Percentiles rank a stretch among this genome's conserved stretches.
These are phyloP conservation scores for Pterobdella sp. DNA, from an alignment of 2,888 invertebrate genomes.

Conservation along the genomic window DNA sequence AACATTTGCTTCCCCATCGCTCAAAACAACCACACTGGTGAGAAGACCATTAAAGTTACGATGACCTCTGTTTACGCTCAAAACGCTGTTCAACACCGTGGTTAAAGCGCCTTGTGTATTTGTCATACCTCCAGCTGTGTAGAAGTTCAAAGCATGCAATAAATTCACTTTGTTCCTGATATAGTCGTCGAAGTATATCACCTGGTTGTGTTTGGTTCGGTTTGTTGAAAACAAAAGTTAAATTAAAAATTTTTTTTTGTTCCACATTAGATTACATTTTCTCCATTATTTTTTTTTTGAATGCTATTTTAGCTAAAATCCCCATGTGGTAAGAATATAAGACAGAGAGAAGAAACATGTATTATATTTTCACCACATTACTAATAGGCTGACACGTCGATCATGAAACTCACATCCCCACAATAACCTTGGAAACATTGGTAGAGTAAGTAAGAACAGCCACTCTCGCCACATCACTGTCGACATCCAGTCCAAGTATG, in stretches of 20 bases:
- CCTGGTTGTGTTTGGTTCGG: not conserved
- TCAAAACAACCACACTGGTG: conserved; percentile 43
- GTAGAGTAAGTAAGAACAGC: conserved; percentile 49
- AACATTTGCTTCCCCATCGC: conserved; percentile 45
- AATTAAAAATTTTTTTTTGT: not conserved
- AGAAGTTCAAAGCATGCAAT: conserved; percentile 35
- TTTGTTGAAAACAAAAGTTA: not conserved
- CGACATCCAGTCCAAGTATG: conserved; percentile 46
- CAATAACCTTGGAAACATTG: conserved; percentile 43
- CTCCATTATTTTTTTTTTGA: not conserved
- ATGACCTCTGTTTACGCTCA: conserved; percentile 28
- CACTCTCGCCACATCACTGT: conserved; percentile 44
- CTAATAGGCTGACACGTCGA: not conserved
- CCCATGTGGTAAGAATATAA: no score
- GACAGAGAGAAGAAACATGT: no score
- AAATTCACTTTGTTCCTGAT: conserved; percentile 32
- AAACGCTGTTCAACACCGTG: conserved; percentile 25
- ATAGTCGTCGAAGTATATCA: conserved; percentile 41
- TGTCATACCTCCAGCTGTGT: conserved; percentile 35
- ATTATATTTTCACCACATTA: no score
- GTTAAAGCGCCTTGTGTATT: conserved; percentile 37
- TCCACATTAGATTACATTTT: not conserved
- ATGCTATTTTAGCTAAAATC: not conserved
- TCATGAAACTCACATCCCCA: no score
- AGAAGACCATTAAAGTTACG: conserved; percentile 29